Percentiles rank a stretch among this genome's conserved stretches.
Conservation (phyloP, 2,113 vertebrate genomes). For the Oreocharis arfaki region DNA sequence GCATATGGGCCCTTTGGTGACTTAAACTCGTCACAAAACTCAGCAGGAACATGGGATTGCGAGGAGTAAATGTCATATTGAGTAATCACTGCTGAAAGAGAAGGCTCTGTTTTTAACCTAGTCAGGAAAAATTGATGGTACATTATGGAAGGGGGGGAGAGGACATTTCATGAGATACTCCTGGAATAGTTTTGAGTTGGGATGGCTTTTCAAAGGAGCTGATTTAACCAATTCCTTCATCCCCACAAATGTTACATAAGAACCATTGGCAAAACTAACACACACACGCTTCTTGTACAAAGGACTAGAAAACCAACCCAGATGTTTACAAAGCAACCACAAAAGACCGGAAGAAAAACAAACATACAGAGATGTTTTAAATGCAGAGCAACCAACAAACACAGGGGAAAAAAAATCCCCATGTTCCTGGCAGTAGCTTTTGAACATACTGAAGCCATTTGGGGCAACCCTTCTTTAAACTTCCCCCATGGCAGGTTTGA, state of each 20-base stretch:
- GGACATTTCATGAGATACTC: not conserved
- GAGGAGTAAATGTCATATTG: not conserved
- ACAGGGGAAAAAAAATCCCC: not conserved
- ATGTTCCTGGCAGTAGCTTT: slow-evolving; percentile 43
- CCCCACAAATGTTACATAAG: slow-evolving; percentile 8
- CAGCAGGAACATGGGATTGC: not conserved
- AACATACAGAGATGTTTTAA: slow-evolving; percentile 47
- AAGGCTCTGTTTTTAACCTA: not conserved
- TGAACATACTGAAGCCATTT: slow-evolving; percentile 50
- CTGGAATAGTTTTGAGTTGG: not conserved
- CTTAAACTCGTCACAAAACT: not conserved
- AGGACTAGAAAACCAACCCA: slow-evolving; percentile 29
- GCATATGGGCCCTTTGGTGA: not conserved
- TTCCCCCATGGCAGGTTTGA: slow-evolving; percentile 34
- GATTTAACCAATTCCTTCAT: slow-evolving; percentile 15
- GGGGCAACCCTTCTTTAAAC: slow-evolving; percentile 28
- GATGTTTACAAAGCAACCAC: slow-evolving; percentile 59
- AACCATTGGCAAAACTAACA: slow-evolving; percentile 12
- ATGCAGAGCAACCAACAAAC: slow-evolving; percentile 31
- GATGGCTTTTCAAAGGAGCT: slow-evolving; percentile 17
- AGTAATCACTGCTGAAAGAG: not conserved
- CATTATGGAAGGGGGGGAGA: not conserved
- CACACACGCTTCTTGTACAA: not conserved
- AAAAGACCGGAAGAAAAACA: slow-evolving; percentile 56
- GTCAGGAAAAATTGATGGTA: not conserved